Conservation (phyloP, 2,113 vertebrate genomes). For the Saguinus midas region DNA sequence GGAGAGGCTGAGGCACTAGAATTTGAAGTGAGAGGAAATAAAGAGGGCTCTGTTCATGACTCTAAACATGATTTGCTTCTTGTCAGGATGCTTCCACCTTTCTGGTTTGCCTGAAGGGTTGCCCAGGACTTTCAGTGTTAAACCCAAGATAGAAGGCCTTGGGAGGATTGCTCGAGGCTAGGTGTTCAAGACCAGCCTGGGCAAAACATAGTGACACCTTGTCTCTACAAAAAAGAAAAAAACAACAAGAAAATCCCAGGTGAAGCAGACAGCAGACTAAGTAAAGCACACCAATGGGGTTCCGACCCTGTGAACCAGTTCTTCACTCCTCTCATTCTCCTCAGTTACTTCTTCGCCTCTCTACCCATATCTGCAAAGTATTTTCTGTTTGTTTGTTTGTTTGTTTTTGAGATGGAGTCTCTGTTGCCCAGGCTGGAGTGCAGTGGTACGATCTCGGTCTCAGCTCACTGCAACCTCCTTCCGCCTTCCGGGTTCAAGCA, state of each 20-base stretch:
- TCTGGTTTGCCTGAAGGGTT: background rate
- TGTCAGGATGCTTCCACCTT: background rate
- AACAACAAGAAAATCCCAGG: background rate
- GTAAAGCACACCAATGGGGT: background rate
- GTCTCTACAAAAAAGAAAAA: too few relatives aligned
- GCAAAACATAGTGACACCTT: too few relatives aligned
- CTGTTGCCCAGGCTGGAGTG: too few relatives aligned
- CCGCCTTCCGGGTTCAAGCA: too few relatives aligned
- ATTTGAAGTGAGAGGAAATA: background rate
- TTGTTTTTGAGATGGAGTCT: too few relatives aligned
- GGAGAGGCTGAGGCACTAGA: background rate
- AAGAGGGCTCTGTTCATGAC: background rate
- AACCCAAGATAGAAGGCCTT: background rate
- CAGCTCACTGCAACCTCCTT: too few relatives aligned
- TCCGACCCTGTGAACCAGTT: background rate
- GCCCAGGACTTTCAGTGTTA: background rate
- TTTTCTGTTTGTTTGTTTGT: too few relatives aligned
- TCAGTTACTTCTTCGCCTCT: background rate
- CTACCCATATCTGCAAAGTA: background rate
- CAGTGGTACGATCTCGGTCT: too few relatives aligned
- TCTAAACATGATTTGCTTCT: background rate
- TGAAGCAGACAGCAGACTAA: fast-evolving
- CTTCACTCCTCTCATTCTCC: background rate
- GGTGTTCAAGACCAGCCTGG: too few relatives aligned
- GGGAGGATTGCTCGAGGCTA: too few relatives aligned